phyloP scores from a whole-genome alignment of 1,140 invertebrate genomes.

The Charaxes varanes region DNA sequence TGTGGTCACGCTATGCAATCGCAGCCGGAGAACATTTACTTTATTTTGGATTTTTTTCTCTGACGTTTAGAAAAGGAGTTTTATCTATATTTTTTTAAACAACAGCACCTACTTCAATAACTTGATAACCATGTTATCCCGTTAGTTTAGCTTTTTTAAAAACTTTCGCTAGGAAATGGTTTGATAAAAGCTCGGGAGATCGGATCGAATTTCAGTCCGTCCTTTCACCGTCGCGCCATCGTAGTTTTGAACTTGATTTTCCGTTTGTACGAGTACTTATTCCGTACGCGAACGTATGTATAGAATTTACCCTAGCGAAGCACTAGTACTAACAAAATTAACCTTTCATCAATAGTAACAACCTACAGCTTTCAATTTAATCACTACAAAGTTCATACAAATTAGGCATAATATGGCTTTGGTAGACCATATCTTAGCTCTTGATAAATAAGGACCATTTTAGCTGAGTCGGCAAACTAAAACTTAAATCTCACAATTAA shows the following conservation, averaged over 20 bases:
- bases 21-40: background rate
- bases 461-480: background rate
- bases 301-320: background rate
- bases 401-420: constrained; percentile 13
- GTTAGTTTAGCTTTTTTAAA: too few species aligned
- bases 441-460: constrained; percentile 14
- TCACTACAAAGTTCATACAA: constrained; percentile 32
- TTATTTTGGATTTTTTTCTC: background rate
- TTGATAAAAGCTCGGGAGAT: too few species aligned
- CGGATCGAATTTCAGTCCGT: too few species aligned
- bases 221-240: too few species aligned
- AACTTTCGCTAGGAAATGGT: too few species aligned
- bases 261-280: too few species aligned
- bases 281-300: too few species aligned
- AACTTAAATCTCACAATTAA: constrained; percentile 17
- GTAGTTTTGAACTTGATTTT: too few species aligned
- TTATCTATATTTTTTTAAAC: too few species aligned
- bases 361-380: constrained; percentile 2
- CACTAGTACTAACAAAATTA: too few species aligned
- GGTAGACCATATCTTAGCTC: constrained; percentile 4
- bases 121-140: too few species aligned
- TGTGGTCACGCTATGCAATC: background rate
- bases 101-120: too few species aligned
- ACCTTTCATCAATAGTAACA: constrained; percentile 1
- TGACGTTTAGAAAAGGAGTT: background rate